Base-by-base conservation (phyloP, 2,113 vertebrate species). In the Ceuthmochares aereus region DNA sequence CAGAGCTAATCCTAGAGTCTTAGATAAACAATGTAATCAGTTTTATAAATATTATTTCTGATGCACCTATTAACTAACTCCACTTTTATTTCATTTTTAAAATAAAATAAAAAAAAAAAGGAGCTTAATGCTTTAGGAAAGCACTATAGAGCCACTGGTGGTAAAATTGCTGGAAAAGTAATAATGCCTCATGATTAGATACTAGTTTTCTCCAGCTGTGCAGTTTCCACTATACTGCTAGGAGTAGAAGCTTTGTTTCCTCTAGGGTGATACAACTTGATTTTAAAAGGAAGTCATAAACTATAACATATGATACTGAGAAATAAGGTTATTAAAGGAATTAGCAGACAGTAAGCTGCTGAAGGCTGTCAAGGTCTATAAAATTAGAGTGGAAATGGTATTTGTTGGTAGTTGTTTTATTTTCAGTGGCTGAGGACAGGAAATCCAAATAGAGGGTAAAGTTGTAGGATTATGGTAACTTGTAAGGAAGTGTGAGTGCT, bases 251-350 rank as follows among this genome's bases (percentile, higher is more conserved):
- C 67, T 95, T 84, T 93, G 12, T 95, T 86, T 96, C 78, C 82
- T 95, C 92, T 82, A 69, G 88, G 67, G 89, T 80, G 82, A 87
- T 63, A 89, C 66, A 88, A 90, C 62, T 80, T 96, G 73, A 93
- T 95, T 96, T 95, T 52, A 94, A 91, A 95, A 97, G 92, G 80
- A 97, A 97, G 94, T 85, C 34, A 64, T 96, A 87, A 90, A 95
- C n/a, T 81, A n/a, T 78, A 97, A 80, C 69, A 83, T 75, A 56
- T 59, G 88, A 79, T 87, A 87, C 89, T 45, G 37, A 92, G 68
- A 80, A 93, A 69, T 60, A 68, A 79, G 47, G 67, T 92, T 91
- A 93, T 89, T 95, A 80, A 77, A 96, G 42, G 30, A 93, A 96
- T 96, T 92, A 96, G 84, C 78, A 93, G 74, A 45, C 49, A 81